Percentiles rank a stretch among this genome's conserved stretches.
phyloP scores from a whole-genome alignment of 2,888 invertebrate species.

The Pecten maximus region DNA sequence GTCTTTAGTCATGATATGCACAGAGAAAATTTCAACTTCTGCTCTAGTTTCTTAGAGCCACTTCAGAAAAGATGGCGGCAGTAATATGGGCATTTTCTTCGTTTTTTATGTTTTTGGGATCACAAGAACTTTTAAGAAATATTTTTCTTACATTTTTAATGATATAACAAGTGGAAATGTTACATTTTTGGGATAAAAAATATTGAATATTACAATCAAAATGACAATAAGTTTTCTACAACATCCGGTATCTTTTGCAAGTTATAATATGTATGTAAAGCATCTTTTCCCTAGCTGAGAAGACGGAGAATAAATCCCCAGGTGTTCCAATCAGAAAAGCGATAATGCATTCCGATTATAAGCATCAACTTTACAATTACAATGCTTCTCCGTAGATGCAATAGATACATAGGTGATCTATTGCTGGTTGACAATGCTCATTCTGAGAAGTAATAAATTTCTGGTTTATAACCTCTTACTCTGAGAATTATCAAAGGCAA shows the following conservation, averaged over 20 bases:
- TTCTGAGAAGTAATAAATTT: conserved; percentile 18
- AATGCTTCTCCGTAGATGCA: background rate
- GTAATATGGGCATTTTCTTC: too few relatives aligned
- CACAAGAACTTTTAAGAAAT: background rate
- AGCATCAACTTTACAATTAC: background rate
- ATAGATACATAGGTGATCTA: background rate
- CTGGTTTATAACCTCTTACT: background rate
- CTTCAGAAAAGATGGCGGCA: too few relatives aligned
- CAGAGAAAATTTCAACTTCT: too few relatives aligned
- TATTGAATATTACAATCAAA: background rate
- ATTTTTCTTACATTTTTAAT: background rate
- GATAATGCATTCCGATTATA: background rate
- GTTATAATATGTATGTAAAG: too few relatives aligned
- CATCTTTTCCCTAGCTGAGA: background rate
- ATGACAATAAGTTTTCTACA: background rate
- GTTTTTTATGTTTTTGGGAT: too few relatives aligned
- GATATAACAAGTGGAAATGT: background rate
- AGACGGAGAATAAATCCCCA: background rate
- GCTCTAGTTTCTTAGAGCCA: too few relatives aligned
- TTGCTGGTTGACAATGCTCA: background rate
- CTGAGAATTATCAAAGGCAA: background rate
- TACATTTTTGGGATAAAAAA: background rate
- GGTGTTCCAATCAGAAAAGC: background rate
- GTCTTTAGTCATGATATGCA: too few relatives aligned
- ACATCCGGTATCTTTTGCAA: background rate